Conservation (phyloP, 1,140 invertebrate genomes). For the Agraylea sexmaculata region DNA sequence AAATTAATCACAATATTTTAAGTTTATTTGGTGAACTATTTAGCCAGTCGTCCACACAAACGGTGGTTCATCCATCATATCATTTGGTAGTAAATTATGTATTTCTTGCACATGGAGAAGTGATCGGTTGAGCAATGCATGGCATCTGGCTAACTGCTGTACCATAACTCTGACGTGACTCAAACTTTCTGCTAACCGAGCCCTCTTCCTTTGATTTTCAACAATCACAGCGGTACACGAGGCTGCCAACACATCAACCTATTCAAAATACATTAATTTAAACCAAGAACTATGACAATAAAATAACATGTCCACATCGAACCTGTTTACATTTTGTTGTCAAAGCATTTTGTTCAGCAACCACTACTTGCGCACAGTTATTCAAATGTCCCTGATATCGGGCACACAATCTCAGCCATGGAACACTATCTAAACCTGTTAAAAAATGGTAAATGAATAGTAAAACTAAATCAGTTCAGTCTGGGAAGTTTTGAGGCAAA, state of each 20-base stretch:
- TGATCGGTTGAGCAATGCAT: constrained; percentile 71
- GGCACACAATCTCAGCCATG: constrained; percentile 49
- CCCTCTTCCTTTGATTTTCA: constrained; percentile 73
- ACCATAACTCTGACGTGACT: constrained; percentile 65
- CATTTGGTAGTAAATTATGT: constrained; percentile 71
- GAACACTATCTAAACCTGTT: constrained; percentile 43
- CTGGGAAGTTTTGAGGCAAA: too few species aligned
- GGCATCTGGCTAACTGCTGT: constrained; percentile 66
- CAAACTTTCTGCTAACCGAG: constrained; percentile 74
- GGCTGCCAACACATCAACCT: constrained; percentile 63
- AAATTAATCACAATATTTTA: too few species aligned
- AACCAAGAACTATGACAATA: too few species aligned
- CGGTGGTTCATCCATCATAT: constrained; percentile 75
- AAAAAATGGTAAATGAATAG: too few species aligned
- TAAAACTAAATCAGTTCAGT: too few species aligned
- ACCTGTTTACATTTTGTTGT: constrained; percentile 65
- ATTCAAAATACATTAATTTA: constrained; percentile 21
- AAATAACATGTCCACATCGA: constrained; percentile 1
- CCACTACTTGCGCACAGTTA: constrained; percentile 57
- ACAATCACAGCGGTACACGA: constrained; percentile 55
- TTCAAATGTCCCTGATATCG: constrained; percentile 67
- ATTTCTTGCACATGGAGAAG: constrained; percentile 73
- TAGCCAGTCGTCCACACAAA: constrained; percentile 77
- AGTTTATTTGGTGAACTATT: too few species aligned
- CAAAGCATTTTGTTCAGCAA: constrained; percentile 60